A percentile compares a stretch with the other conserved stretches of the same genome.
Evolutionary conservation across 1,140 invertebrate species (phyloP).

Genomic region (Glomeris maerens): DNA sequence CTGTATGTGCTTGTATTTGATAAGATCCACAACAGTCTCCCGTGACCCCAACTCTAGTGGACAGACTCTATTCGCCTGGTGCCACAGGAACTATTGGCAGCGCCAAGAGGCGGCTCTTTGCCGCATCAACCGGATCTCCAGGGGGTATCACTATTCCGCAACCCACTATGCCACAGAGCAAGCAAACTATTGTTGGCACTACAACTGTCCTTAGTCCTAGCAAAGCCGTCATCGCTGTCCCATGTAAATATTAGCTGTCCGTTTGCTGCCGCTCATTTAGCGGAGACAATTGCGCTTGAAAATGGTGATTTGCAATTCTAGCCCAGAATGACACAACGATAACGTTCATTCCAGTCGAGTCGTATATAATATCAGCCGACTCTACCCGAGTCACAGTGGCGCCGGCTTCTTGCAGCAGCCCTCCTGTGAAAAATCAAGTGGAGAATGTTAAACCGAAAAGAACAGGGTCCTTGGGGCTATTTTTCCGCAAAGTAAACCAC

Average conservation of each 20-base stretch:
- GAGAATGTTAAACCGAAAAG: constrained; percentile 37
- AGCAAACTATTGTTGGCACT: not conserved
- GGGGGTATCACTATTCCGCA: not conserved
- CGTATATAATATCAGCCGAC: too few relatives aligned
- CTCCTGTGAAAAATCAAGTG: too few relatives aligned
- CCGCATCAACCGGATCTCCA: not conserved
- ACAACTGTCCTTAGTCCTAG: constrained; percentile 12
- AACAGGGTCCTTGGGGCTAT: constrained; percentile 50
- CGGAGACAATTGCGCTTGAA: not conserved
- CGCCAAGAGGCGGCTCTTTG: constrained; percentile 30
- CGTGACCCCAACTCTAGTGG: constrained; percentile 25
- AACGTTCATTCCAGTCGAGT: too few relatives aligned
- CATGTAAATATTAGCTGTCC: constrained; percentile 10
- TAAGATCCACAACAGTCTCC: constrained; percentile 29
- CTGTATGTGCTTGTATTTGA: too few relatives aligned
- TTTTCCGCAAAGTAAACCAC: constrained; percentile 53
- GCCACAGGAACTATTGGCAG: constrained; percentile 21
- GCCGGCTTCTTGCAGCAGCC: too few relatives aligned
- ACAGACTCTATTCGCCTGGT: constrained; percentile 30
- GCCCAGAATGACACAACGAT: too few relatives aligned
- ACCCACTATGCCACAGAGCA: too few relatives aligned
- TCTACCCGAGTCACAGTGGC: too few relatives aligned
- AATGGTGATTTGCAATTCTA: not conserved
- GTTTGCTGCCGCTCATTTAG: constrained; percentile 2
- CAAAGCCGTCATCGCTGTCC: constrained; percentile 12